These are phyloP conservation scores for Eremophila alpestris DNA, from an alignment of 2,797 vertebrate genomes.

Conservation along the genomic window DNA sequence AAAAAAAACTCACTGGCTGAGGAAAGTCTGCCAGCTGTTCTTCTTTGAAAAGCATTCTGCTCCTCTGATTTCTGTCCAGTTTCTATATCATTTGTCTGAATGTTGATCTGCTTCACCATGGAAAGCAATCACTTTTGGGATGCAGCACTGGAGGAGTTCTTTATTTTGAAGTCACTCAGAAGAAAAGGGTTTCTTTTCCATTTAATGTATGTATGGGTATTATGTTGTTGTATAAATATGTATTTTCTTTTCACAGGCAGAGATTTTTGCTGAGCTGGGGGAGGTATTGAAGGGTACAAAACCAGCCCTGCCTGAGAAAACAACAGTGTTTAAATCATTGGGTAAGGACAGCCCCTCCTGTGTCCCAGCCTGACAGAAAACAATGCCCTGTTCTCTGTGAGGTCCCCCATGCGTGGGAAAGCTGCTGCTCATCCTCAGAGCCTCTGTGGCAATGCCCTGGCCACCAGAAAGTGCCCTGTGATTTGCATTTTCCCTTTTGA, in stretches of 20 bases:
- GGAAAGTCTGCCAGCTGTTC: neutral
- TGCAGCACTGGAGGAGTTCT: neutral
- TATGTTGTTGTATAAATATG: neutral
- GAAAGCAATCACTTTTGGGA: neutral
- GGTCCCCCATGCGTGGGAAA: slow-evolving; percentile 9
- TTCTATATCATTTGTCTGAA: neutral
- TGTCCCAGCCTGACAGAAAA: neutral
- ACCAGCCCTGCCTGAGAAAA: slow-evolving; percentile 86
- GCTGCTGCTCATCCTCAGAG: slow-evolving; percentile 14
- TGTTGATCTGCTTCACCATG: neutral
- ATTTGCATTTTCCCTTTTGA: neutral
- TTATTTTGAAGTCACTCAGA: neutral
- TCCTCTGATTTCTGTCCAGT: neutral
- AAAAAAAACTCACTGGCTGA: neutral
- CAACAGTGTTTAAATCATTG: slow-evolving; percentile 94
- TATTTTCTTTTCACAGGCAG: slow-evolving; percentile 74
- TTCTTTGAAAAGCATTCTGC: neutral
- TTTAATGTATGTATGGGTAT: neutral
- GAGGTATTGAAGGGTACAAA: slow-evolving; percentile 88
- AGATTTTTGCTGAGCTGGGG: slow-evolving; percentile 92
- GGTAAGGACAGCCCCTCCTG: slow-evolving; percentile 78
- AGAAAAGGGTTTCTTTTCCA: neutral
- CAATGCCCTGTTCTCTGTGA: slow-evolving; percentile 26
- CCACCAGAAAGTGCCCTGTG: neutral
- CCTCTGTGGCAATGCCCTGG: neutral